phyloP scores from a whole-genome alignment of 2,797 vertebrate genomes.

The Hozukius guyotensis region DNA sequence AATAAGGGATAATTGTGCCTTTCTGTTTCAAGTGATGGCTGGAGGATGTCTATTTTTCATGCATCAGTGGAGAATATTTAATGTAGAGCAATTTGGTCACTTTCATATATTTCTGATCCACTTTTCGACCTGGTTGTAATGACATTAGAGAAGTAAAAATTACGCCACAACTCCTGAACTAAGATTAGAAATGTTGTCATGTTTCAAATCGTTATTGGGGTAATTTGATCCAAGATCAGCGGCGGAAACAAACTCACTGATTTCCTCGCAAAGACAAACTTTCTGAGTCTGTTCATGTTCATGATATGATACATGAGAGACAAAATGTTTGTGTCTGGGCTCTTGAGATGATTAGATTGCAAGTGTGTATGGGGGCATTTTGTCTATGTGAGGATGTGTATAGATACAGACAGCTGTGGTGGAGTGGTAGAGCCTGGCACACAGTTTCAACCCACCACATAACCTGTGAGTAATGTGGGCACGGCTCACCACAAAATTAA shows the following conservation, averaged over 20 bases:
- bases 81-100: background rate
- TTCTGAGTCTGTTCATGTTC: constrained; percentile 15
- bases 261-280: background rate
- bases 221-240: constrained; percentile 20
- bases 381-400: constrained; percentile 1
- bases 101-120: background rate
- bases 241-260: background rate
- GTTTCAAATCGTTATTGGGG: background rate
- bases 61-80: background rate
- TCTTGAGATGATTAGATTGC: constrained; percentile 24
- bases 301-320: constrained; percentile 25
- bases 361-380: constrained; percentile 16
- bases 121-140: background rate
- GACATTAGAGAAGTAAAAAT: background rate
- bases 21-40: constrained; percentile 22
- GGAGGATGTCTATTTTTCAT: constrained; percentile 1
- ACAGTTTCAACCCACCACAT: background rate
- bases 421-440: constrained; percentile 8
- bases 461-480: background rate
- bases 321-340: constrained; percentile 8
- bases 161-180: background rate
- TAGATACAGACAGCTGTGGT: background rate
- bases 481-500: background rate
- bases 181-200: background rate
- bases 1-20: constrained; percentile 19